Evolutionary conservation across 2,113 vertebrate species (phyloP).

Genomic region (Electrona antarctica): DNA sequence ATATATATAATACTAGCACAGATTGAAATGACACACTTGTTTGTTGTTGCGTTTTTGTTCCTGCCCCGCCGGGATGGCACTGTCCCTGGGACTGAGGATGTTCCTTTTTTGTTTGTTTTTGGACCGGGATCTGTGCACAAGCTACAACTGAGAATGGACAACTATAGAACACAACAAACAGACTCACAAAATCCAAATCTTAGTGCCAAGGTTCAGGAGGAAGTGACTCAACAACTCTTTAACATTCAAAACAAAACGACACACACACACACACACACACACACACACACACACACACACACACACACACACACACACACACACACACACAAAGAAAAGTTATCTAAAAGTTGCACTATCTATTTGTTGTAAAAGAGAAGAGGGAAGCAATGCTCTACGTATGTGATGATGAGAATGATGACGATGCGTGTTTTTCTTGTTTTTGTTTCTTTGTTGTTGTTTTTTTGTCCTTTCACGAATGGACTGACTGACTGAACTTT

Average conservation of each 20-base stretch:
- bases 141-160: slow-evolving; percentile 68
- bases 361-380: slow-evolving; percentile 83
- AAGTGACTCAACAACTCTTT: slow-evolving; percentile 77
- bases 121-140: slow-evolving; percentile 78
- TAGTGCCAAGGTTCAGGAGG: slow-evolving; percentile 91
- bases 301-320: slow-evolving; percentile 17
- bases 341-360: slow-evolving; percentile 92
- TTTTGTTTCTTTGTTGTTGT: slow-evolving; percentile 61
- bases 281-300: background rate
- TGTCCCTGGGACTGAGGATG: slow-evolving; percentile 60
- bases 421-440: slow-evolving; percentile 22
- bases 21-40: slow-evolving; percentile 37
- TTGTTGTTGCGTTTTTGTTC: slow-evolving; percentile 1
- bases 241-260: slow-evolving; percentile 76
- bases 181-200: slow-evolving; percentile 81
- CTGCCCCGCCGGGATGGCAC: slow-evolving; percentile 31
- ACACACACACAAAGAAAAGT: slow-evolving; percentile 60
- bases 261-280: background rate
- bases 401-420: slow-evolving; percentile 53
- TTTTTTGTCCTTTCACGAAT: slow-evolving; percentile 78
- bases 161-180: slow-evolving; percentile 61
- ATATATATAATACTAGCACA: slow-evolving; percentile 58
- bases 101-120: slow-evolving; percentile 37
- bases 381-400: slow-evolving; percentile 81
- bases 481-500: slow-evolving; percentile 72